Percentiles rank a stretch among this genome's conserved stretches.
phyloP scores from a whole-genome alignment of 2,797 vertebrate genomes.

The Chelmon rostratus region DNA sequence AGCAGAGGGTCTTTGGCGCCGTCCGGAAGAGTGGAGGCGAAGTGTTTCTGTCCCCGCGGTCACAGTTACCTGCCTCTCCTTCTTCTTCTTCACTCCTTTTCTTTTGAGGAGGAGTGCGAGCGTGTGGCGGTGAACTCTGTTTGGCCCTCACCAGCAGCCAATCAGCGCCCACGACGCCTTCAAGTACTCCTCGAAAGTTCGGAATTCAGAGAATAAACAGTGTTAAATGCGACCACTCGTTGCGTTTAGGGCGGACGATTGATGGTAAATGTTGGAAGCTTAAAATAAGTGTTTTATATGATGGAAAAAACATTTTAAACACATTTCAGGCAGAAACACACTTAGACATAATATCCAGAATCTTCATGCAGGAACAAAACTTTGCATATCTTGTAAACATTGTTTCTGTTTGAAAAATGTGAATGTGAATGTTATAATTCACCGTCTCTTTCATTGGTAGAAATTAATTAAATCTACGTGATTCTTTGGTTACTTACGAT shows the following conservation, averaged over 20 bases:
- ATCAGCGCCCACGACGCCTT: constrained; percentile 53
- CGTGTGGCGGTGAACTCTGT: constrained; percentile 39
- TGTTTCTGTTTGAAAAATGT: not conserved
- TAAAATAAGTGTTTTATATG: too few relatives aligned
- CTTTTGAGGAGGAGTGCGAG: constrained; percentile 23
- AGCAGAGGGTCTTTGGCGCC: not conserved
- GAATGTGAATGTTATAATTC: too few relatives aligned
- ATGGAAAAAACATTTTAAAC: not conserved
- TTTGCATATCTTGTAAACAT: not conserved
- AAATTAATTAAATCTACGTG: not conserved
- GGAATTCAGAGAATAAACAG: fast-evolving
- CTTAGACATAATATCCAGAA: not conserved
- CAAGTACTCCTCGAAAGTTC: fast-evolving
- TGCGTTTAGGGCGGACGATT: not conserved
- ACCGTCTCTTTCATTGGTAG: too few relatives aligned
- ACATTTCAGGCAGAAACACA: too few relatives aligned
- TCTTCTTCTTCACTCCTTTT: not conserved
- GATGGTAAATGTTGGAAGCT: not conserved
- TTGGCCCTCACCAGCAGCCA: constrained; percentile 57
- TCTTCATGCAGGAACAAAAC: not conserved
- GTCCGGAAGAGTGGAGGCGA: not conserved
- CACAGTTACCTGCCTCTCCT: not conserved
- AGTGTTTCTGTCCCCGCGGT: not conserved
- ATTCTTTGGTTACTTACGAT: too few relatives aligned
- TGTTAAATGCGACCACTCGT: fast-evolving